These are phyloP conservation scores for Stictocephala bisonia DNA, from an alignment of 2,888 invertebrate genomes.

Conservation along the genomic window DNA sequence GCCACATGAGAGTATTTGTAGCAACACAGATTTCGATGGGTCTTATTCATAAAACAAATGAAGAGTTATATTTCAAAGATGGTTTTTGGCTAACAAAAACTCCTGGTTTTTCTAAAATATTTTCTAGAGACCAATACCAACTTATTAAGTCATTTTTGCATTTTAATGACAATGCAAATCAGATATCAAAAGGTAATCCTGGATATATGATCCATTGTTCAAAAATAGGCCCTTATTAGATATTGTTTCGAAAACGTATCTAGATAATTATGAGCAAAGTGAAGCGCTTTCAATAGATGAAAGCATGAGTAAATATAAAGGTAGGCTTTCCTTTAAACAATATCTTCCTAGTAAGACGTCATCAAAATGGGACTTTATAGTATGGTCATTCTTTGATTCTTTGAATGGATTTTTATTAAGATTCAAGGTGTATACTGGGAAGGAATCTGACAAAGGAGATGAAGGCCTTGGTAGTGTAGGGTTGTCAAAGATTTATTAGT, in stretches of 20 bases:
- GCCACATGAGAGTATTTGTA: neutral
- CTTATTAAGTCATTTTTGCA: slow-evolving; percentile 20
- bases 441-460: slow-evolving; percentile 7
- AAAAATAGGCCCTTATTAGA: slow-evolving; percentile 20
- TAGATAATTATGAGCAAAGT: slow-evolving; percentile 1
- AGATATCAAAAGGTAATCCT: slow-evolving; percentile 7
- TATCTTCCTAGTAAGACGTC: slow-evolving; percentile 20
- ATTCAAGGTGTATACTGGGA: slow-evolving; percentile 14
- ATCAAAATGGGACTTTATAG: slow-evolving; percentile 3
- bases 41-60: neutral
- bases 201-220: slow-evolving; percentile 17
- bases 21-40: neutral
- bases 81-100: neutral
- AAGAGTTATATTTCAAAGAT: neutral
- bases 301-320: slow-evolving; percentile 8
- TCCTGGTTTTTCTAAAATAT: slow-evolving; percentile 12
- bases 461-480: too few relatives aligned
- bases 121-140: slow-evolving; percentile 7
- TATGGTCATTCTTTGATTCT: slow-evolving; percentile 10
- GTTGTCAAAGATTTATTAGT: neutral
- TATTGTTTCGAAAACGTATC: slow-evolving; percentile 1
- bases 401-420: slow-evolving; percentile 9
- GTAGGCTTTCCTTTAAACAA: neutral
- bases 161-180: slow-evolving; percentile 19
- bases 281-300: slow-evolving; percentile 12